phyloP scores from a whole-genome alignment of 2,113 vertebrate genomes.

The Puntigrus tetrazona region DNA sequence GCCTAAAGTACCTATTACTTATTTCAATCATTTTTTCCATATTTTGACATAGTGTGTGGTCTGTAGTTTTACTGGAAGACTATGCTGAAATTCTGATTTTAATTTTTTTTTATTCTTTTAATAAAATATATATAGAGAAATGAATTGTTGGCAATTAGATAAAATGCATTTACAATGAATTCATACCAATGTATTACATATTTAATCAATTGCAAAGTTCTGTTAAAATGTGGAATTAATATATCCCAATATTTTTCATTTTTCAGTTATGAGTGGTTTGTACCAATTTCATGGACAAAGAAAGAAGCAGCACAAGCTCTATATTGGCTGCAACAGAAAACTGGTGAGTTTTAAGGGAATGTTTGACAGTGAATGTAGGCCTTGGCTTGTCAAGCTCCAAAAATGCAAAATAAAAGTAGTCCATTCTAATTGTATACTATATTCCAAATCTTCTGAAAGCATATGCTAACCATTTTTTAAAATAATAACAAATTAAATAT shows the following conservation, averaged over 20 bases:
- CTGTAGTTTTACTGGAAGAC: no score
- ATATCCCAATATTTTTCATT: background rate
- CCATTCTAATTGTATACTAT: background rate
- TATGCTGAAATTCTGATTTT: no score
- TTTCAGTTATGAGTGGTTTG: slow-evolving; percentile 78
- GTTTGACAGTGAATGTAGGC: background rate
- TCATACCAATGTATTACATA: background rate
- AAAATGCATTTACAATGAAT: background rate
- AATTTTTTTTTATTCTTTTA: no score
- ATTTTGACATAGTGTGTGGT: no score
- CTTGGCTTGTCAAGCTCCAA: background rate
- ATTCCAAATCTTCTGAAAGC: background rate
- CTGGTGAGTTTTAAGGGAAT: slow-evolving; percentile 61
- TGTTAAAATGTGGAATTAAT: background rate
- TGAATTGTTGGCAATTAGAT: background rate
- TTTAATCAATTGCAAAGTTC: background rate
- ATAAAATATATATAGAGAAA: background rate
- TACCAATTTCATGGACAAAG: slow-evolving; percentile 71
- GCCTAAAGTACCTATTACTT: background rate
- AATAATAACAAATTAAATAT: no score
- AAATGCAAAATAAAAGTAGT: background rate
- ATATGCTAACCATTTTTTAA: no score
- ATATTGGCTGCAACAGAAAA: slow-evolving; percentile 61
- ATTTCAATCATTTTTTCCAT: background rate
- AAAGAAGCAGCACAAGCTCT: rapidly evolving